Percentiles rank a stretch among this genome's conserved stretches.
Conservation (phyloP, 2,797 vertebrate genomes). For the Tinamus major region DNA sequence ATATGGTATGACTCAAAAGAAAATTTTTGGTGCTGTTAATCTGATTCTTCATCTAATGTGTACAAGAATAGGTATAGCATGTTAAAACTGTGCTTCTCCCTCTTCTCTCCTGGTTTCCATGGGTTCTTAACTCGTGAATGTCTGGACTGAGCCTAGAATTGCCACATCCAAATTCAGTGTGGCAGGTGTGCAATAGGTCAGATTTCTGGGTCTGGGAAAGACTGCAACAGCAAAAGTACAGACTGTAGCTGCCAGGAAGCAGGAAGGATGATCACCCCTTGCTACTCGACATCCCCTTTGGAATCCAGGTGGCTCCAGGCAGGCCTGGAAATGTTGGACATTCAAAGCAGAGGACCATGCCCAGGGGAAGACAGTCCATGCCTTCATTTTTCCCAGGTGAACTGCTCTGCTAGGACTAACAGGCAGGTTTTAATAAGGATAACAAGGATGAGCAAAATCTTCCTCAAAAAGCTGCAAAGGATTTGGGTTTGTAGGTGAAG, state of each 20-base stretch:
- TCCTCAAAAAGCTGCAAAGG: neutral
- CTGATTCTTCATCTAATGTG: neutral
- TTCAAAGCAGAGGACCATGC: neutral
- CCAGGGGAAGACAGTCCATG: neutral
- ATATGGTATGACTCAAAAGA: neutral
- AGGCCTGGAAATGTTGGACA: neutral
- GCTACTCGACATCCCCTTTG: neutral
- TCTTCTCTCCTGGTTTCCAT: neutral
- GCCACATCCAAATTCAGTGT: neutral
- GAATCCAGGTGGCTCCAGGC: neutral
- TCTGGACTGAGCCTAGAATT: neutral
- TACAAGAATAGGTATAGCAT: neutral
- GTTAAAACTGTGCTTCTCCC: neutral
- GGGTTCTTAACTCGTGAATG: neutral
- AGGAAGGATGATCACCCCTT: neutral
- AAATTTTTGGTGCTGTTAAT: neutral
- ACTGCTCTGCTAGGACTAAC: neutral
- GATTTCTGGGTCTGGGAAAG: neutral
- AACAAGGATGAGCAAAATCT: neutral
- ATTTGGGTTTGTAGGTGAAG: neutral
- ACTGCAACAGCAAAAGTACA: neutral
- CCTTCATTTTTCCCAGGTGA: neutral
- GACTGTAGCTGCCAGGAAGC: neutral
- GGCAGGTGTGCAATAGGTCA: neutral
- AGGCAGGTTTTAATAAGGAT: neutral